phyloP scores from a whole-genome alignment of 2,113 vertebrate genomes.

The Raja brachyura region DNA sequence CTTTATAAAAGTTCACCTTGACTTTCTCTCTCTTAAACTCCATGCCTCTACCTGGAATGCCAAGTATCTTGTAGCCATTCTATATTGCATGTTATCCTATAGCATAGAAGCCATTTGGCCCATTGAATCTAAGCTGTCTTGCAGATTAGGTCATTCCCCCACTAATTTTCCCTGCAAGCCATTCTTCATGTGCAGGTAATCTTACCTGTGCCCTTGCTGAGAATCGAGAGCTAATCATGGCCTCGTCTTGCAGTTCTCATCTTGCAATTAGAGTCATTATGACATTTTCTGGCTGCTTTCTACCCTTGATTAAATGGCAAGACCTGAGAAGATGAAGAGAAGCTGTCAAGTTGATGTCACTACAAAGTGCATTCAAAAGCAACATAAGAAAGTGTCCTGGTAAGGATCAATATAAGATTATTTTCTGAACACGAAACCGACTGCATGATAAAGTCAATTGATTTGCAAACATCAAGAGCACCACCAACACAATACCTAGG shows the following conservation, averaged over 20 bases:
- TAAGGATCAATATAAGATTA: neutral
- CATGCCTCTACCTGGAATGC: no score
- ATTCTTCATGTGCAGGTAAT: neutral
- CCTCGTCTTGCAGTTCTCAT: neutral
- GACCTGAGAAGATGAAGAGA: neutral
- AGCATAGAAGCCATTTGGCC: no score
- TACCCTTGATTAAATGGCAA: neutral
- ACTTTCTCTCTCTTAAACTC: no score
- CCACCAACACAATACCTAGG: neutral
- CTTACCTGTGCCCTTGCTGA: neutral
- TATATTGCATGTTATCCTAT: no score
- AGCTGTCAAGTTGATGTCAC: neutral
- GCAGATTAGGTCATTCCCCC: no score
- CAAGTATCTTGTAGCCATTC: no score
- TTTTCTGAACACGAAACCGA: neutral
- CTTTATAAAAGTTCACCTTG: no score
- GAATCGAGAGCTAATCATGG: neutral
- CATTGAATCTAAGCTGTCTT: no score
- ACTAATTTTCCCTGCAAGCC: no score
- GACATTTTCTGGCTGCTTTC: neutral
- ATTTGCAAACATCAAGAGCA: neutral
- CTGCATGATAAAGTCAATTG: neutral
- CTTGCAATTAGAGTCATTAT: neutral
- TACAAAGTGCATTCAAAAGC: neutral
- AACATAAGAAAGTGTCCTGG: neutral